Percentiles rank a stretch among this genome's conserved stretches.
These are phyloP conservation scores for Oreochromis spilurus DNA, from an alignment of 2,113 vertebrate species.

Conservation along the genomic window DNA sequence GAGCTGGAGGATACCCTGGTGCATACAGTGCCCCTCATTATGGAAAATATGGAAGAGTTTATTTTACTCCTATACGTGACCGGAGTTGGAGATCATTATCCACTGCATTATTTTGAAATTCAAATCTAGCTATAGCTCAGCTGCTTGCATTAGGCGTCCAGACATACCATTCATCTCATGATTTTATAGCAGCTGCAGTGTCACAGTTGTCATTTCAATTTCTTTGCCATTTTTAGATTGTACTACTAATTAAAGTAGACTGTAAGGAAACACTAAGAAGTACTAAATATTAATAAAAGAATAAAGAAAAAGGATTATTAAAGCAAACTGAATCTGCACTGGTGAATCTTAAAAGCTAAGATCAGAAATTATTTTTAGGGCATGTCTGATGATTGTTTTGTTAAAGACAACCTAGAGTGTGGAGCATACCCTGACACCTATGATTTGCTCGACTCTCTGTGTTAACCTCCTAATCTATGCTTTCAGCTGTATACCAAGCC, in stretches of 20 bases:
- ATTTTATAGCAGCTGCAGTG: neutral
- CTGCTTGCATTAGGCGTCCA: neutral
- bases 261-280: neutral
- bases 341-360: neutral
- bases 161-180: neutral
- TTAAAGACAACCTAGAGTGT: neutral
- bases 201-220: neutral
- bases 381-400: neutral
- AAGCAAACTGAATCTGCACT: neutral
- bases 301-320: neutral
- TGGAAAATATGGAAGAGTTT: slow-evolving; percentile 36
- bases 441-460: neutral
- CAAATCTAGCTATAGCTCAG: neutral
- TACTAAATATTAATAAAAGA: neutral
- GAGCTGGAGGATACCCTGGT: neutral
- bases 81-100: neutral
- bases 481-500: neutral
- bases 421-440: neutral
- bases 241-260: neutral
- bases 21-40: slow-evolving; percentile 42
- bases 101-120: neutral
- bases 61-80: slow-evolving; percentile 24
- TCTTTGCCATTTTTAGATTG: neutral
- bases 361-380: neutral
- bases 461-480: neutral